These are phyloP conservation scores for Maccullochella peelii DNA, from an alignment of 2,113 vertebrate genomes.

Conservation along the genomic window DNA sequence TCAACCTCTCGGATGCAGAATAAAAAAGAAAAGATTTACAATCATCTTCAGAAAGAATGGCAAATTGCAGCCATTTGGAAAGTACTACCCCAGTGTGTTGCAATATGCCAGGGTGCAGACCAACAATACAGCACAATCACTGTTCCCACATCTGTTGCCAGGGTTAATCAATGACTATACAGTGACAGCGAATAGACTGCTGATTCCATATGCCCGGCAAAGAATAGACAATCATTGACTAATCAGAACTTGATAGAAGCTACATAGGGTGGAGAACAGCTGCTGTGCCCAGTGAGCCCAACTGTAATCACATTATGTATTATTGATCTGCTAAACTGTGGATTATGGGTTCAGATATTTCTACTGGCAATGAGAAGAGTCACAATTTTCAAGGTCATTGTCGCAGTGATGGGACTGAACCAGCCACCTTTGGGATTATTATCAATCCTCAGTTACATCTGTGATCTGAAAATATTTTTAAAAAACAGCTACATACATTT, in stretches of 20 bases:
- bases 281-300: conserved; percentile 63
- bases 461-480: not conserved
- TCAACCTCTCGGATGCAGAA: conserved; percentile 16
- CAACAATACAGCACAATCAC: conserved; percentile 78
- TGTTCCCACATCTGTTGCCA: conserved; percentile 66
- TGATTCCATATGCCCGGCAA: conserved; percentile 77
- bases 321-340: conserved; percentile 72
- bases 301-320: conserved; percentile 76
- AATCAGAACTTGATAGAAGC: conserved; percentile 79
- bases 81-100: conserved; percentile 59
- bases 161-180: conserved; percentile 82
- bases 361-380: conserved; percentile 32
- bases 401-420: not conserved
- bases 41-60: conserved; percentile 60
- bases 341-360: conserved; percentile 62
- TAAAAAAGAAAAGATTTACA: conserved; percentile 51
- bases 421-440: not conserved
- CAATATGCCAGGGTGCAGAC: conserved; percentile 50
- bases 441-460: conserved; percentile 15
- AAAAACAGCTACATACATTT: not conserved
- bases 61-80: conserved; percentile 71
- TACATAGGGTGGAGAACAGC: conserved; percentile 68
- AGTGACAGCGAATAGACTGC: conserved; percentile 76
- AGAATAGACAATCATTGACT: conserved; percentile 82
- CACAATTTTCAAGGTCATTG: conserved; percentile 47